phyloP scores from a whole-genome alignment of 2,113 vertebrate species.

The Perca schrenkii region DNA sequence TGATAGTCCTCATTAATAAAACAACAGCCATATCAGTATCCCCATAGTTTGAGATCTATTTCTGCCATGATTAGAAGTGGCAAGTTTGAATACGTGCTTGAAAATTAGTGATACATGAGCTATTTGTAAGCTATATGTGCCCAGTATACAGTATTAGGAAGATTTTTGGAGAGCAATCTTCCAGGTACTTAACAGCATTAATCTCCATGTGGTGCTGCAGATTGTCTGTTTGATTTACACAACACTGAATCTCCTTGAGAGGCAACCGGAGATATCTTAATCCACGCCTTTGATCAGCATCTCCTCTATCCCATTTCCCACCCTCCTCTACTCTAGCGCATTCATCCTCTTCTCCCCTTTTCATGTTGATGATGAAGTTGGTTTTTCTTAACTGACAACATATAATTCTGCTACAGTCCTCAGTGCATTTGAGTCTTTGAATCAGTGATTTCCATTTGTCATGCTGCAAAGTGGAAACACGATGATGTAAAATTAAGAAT shows the following conservation, averaged over 20 bases:
- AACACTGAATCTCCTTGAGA: constrained; percentile 55
- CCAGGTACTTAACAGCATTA: constrained; percentile 52
- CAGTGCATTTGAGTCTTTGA: constrained; percentile 1
- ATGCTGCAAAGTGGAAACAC: neutral
- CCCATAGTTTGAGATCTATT: neutral
- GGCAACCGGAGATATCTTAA: constrained; percentile 52
- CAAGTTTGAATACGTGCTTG: constrained; percentile 6
- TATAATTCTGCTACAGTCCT: constrained; percentile 9
- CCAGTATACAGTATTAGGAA: neutral
- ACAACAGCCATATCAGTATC: neutral
- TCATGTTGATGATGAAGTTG: constrained; percentile 19
- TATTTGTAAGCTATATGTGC: neutral
- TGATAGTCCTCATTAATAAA: constrained; percentile 4
- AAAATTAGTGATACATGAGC: neutral
- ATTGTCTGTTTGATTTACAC: constrained; percentile 58
- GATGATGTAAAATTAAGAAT: neutral
- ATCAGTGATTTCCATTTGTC: neutral
- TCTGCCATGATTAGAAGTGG: neutral
- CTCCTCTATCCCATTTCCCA: constrained; percentile 35
- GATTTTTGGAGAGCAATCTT: constrained; percentile 32
- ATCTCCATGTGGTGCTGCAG: constrained; percentile 45
- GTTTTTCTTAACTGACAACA: constrained; percentile 24
- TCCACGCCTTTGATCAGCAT: constrained; percentile 63
- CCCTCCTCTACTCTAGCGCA: neutral
- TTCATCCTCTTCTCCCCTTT: constrained; percentile 5